A percentile compares a stretch with the other conserved stretches of the same genome.
Evolutionary conservation across 2,113 vertebrate genomes (phyloP).

Genomic region (Tichodroma muraria): DNA sequence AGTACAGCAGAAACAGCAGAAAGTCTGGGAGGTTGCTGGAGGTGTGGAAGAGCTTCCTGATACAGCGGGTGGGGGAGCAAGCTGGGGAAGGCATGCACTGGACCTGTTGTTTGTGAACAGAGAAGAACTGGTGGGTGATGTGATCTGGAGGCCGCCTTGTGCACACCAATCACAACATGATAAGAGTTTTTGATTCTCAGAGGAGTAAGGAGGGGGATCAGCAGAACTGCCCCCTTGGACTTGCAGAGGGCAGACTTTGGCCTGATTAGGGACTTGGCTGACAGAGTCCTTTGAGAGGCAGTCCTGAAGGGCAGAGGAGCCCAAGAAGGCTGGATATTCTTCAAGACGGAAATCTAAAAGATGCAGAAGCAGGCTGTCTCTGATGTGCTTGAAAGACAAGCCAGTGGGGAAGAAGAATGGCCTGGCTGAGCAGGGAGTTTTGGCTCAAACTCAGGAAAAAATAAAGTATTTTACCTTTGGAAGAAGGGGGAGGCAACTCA

Average conservation of each 20-base stretch:
- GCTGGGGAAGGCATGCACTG: not conserved
- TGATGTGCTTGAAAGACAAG: not conserved
- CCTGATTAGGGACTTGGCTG: not conserved
- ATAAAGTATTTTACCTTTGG: not conserved
- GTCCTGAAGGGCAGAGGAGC: not conserved
- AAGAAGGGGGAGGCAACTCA: not conserved
- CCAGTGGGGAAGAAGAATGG: not conserved
- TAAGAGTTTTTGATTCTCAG: not conserved
- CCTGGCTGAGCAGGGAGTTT: not conserved
- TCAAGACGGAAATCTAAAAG: not conserved
- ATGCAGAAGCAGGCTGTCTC: not conserved
- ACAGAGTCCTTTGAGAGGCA: not conserved
- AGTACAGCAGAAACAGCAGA: not conserved
- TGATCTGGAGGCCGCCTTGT: not conserved
- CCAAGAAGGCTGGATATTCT: not conserved
- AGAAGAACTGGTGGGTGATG: not conserved
- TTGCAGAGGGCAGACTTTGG: not conserved
- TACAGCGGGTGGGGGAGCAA: not conserved
- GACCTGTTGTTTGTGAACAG: not conserved
- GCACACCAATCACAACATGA: not conserved
- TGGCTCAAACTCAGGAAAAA: not conserved
- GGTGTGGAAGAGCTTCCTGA: not conserved
- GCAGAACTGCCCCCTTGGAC: not conserved
- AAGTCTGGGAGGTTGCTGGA: not conserved
- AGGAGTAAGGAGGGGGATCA: not conserved